A percentile compares a stretch with the other conserved stretches of the same genome.
Evolutionary conservation across 2,888 invertebrate species (phyloP).

Genomic region (Unio pictorum): DNA sequence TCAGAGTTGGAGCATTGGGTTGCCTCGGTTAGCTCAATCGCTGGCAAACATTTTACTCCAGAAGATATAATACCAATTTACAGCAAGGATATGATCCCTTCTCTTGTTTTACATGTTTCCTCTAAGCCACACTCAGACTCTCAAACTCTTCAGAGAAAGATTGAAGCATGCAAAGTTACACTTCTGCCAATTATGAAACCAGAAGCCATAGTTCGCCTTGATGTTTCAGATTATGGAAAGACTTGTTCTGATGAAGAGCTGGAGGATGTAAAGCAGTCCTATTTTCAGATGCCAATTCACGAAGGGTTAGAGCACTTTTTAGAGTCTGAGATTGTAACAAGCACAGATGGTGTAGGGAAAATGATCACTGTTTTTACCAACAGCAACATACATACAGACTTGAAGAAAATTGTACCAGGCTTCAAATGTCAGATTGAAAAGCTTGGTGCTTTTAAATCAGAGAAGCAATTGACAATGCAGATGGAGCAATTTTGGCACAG

Average conservation of each 20-base stretch:
- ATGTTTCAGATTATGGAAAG: neutral
- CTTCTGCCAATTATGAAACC: too few species aligned
- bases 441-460: too few species aligned
- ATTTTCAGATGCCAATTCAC: constrained; percentile 36
- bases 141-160: neutral
- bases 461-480: too few species aligned
- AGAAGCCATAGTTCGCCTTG: too few species aligned
- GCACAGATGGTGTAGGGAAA: too few species aligned
- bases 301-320: constrained; percentile 27
- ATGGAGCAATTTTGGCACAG: too few species aligned
- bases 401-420: too few species aligned
- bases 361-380: too few species aligned
- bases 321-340: too few species aligned
- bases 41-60: constrained; percentile 11
- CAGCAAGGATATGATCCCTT: constrained; percentile 33
- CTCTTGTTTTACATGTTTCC: constrained; percentile 17
- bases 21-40: constrained; percentile 5
- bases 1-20: constrained; percentile 18
- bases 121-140: neutral
- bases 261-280: constrained; percentile 10
- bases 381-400: too few species aligned
- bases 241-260: neutral
- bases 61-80: constrained; percentile 34
- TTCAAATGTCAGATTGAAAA: too few species aligned
- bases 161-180: too few species aligned